phyloP scores from a whole-genome alignment of 2,113 vertebrate species.

The Cololabis saira region DNA sequence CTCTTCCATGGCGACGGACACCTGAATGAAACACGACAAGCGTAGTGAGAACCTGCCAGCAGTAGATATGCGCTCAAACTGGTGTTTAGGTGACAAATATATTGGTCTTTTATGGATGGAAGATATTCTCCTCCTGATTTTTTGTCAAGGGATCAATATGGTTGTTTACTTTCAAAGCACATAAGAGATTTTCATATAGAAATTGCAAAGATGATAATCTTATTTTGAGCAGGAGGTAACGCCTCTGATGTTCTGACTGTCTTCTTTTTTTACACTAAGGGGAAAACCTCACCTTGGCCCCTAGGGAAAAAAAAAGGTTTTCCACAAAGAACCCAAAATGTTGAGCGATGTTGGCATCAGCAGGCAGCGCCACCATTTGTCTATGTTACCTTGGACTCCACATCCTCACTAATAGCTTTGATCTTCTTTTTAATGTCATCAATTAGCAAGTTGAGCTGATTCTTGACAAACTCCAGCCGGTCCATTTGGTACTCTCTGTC shows the following conservation, averaged over 20 bases:
- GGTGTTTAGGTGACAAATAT: not conserved
- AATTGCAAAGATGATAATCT: too few species aligned
- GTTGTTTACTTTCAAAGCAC: too few species aligned
- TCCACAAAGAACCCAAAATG: too few species aligned
- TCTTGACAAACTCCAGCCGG: conserved; percentile 89
- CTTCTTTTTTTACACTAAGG: too few species aligned
- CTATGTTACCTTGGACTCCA: conserved; percentile 86
- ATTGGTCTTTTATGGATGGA: not conserved
- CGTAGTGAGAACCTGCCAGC: not conserved
- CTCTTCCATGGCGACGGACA: conserved; percentile 94
- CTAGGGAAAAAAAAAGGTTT: too few species aligned
- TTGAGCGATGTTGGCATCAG: not conserved
- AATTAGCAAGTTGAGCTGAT: conserved; percentile 90
- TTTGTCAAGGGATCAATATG: too few species aligned
- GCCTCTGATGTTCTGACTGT: too few species aligned
- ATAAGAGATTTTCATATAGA: too few species aligned
- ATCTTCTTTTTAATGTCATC: conserved; percentile 94
- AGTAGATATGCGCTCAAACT: not conserved
- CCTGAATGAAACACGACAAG: conserved; percentile 76
- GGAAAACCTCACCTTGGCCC: too few species aligned
- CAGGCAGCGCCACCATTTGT: not conserved
- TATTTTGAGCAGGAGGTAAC: too few species aligned
- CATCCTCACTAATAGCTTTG: conserved; percentile 89
- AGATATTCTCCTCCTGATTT: too few species aligned
- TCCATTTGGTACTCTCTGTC: conserved; percentile 92